Evolutionary conservation across 2,797 vertebrate genomes (phyloP).

Genomic region (Avahi laniger): DNA sequence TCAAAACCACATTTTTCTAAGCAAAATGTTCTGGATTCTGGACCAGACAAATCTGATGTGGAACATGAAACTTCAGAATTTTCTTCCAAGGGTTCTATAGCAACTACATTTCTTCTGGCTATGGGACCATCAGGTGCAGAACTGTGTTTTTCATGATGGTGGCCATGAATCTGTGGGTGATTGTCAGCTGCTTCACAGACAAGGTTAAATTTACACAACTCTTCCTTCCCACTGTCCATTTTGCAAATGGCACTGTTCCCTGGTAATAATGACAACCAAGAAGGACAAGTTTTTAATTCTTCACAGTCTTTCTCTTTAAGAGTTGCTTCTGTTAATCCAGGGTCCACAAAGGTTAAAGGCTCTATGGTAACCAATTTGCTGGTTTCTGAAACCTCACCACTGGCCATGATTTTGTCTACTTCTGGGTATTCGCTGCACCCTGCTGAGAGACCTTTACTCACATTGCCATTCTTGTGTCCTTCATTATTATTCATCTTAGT

Average conservation of each 20-base stretch:
- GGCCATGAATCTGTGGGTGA: slow-evolving; percentile 61
- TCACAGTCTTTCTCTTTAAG: slow-evolving; percentile 63
- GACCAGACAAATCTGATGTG: not conserved
- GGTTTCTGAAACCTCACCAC: slow-evolving; percentile 77
- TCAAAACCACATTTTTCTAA: slow-evolving; percentile 55
- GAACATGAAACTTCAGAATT: slow-evolving; percentile 46
- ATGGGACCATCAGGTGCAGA: not conserved
- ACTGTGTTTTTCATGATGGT: slow-evolving; percentile 53
- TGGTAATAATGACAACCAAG: slow-evolving; percentile 53
- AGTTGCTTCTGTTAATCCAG: slow-evolving; percentile 68
- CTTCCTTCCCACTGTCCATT: slow-evolving; percentile 61
- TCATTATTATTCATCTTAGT: slow-evolving; percentile 77
- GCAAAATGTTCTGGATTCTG: slow-evolving; percentile 44
- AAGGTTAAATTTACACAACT: slow-evolving; percentile 41
- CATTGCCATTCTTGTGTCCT: slow-evolving; percentile 70
- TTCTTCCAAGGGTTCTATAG: slow-evolving; percentile 42
- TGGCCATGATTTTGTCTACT: slow-evolving; percentile 60
- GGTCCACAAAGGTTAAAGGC: slow-evolving; percentile 64
- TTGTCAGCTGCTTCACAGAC: slow-evolving; percentile 70
- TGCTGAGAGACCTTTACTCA: slow-evolving; percentile 75
- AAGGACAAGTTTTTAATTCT: slow-evolving; percentile 56
- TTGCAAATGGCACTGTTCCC: slow-evolving; percentile 52
- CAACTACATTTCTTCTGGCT: not conserved
- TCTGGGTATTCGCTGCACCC: slow-evolving; percentile 62
- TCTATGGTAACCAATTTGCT: slow-evolving; percentile 67